Evolutionary conservation across 2,113 vertebrate genomes (phyloP).

Genomic region (Cairina moschata): DNA sequence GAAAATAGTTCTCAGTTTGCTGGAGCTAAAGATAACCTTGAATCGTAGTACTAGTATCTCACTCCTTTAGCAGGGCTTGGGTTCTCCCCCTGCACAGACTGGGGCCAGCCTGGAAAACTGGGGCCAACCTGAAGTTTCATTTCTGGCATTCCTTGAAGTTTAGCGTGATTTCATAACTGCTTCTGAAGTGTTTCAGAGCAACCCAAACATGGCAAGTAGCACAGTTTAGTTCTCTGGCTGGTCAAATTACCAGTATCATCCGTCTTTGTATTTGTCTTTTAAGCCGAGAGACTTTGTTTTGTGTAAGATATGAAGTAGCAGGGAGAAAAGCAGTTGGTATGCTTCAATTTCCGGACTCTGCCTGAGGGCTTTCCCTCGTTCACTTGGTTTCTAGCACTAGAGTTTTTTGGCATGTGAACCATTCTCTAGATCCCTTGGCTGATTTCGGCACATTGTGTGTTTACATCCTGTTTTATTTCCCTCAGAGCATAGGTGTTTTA

Average conservation of each 20-base stretch:
- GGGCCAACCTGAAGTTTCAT: neutral
- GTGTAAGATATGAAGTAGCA: neutral
- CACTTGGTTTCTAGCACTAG: conserved; percentile 1
- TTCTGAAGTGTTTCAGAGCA: neutral
- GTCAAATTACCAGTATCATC: neutral
- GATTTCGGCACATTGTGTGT: neutral
- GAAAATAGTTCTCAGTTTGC: conserved; percentile 52
- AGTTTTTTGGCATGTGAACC: neutral
- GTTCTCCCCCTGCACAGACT: neutral
- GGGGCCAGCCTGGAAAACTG: neutral
- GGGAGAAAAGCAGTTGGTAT: neutral
- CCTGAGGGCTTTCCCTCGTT: neutral
- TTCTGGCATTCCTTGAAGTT: neutral
- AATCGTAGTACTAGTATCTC: neutral
- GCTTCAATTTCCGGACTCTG: conserved; percentile 50
- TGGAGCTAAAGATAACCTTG: conserved; percentile 46
- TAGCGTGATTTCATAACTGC: neutral
- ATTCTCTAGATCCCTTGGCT: neutral
- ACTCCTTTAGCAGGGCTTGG: neutral
- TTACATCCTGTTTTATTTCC: neutral
- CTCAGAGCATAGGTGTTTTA: neutral
- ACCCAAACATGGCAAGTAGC: neutral
- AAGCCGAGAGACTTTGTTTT: neutral
- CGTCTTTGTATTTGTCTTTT: neutral
- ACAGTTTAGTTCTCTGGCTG: neutral